Conservation (phyloP, 2,888 invertebrate species). For the Octodonta nipae region DNA sequence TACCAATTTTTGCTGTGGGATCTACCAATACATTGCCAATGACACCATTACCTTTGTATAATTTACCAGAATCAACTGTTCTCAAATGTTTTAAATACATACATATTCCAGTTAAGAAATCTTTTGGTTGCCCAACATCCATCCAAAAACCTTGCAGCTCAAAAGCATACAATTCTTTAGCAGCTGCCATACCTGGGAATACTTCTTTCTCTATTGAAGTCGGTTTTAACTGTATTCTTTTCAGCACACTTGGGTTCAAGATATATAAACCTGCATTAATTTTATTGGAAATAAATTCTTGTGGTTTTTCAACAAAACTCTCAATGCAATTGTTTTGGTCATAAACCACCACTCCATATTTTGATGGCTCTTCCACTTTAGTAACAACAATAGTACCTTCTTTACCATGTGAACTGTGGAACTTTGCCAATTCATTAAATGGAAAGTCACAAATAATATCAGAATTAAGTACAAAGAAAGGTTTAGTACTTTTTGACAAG, state of each 20-base stretch:
- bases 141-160: constrained; percentile 97
- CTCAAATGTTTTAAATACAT: constrained; percentile 74
- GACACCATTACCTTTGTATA: constrained; percentile 60
- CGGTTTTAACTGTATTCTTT: constrained; percentile 74
- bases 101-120: constrained; percentile 94
- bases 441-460: constrained; percentile 99
- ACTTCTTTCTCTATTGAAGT: constrained; percentile 99
- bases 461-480: constrained; percentile 97
- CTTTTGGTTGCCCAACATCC: constrained; percentile 99
- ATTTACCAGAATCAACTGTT: constrained; percentile 58
- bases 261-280: constrained; percentile 99
- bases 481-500: constrained; percentile 60
- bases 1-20: constrained; percentile 81
- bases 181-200: constrained; percentile 86
- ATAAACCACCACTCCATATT: constrained; percentile 96
- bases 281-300: constrained; percentile 98
- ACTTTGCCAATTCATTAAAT: constrained; percentile 83
- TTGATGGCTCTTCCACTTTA: constrained; percentile 97
- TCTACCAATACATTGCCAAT: constrained; percentile 93
- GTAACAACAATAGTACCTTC: constrained; percentile 99
- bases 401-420: constrained; percentile 82
- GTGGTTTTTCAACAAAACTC: constrained; percentile 94
- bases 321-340: constrained; percentile 75
- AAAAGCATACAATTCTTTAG: constrained; percentile 79
- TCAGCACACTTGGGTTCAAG: constrained; percentile 78